A percentile compares a stretch with the other conserved stretches of the same genome.
Conservation (phyloP, 92 coral and sea anemone genomes). For the Blastomussa wellsi region DNA sequence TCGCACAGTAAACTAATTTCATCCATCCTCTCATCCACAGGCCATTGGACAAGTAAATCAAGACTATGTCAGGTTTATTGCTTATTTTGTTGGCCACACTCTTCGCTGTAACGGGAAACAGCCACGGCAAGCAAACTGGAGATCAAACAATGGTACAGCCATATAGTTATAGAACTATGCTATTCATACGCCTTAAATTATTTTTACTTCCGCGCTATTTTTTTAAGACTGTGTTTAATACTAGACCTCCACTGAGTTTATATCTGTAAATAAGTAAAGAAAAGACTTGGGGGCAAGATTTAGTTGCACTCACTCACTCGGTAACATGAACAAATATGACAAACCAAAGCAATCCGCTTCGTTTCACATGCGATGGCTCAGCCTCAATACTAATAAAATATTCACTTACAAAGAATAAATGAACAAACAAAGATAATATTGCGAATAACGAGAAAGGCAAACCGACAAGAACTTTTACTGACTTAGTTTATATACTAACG, state of each 20-base stretch:
- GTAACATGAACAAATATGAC: too few species aligned
- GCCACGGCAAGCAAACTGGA: background rate
- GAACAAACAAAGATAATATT: too few species aligned
- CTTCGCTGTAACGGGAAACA: background rate
- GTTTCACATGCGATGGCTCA: too few species aligned
- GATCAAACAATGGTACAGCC: background rate
- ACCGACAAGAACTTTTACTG: too few species aligned
- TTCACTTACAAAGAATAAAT: too few species aligned
- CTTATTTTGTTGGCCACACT: background rate
- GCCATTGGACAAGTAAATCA: background rate
- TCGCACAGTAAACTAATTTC: background rate
- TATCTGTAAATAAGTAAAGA: too few species aligned
- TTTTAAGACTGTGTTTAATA: background rate
- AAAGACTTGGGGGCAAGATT: too few species aligned
- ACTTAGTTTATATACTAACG: background rate
- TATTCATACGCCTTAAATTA: too few species aligned
- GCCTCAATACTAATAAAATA: too few species aligned
- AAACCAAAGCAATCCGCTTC: too few species aligned
- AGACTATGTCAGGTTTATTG: background rate
- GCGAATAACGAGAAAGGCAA: background rate
- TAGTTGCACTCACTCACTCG: too few species aligned
- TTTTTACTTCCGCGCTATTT: background rate
- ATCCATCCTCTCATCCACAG: background rate
- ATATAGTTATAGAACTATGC: background rate
- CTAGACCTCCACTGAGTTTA: background rate